Percentiles rank a stretch among this genome's conserved stretches.
Evolutionary conservation across 2,113 vertebrate species (phyloP).

Genomic region (Bufo bufo): DNA sequence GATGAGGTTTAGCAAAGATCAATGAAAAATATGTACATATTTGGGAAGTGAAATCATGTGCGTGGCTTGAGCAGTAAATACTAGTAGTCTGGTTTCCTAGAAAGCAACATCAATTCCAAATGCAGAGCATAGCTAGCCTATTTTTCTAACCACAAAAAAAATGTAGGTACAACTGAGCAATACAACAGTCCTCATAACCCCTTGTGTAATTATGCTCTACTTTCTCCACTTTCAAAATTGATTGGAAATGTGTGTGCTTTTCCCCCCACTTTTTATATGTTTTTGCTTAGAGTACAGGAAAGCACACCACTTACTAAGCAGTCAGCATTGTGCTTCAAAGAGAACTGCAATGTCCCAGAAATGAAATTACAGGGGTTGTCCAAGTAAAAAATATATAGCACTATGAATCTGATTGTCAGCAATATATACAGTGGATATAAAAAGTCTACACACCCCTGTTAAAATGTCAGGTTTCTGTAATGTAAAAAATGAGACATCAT

Average conservation of each 20-base stretch:
- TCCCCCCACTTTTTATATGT: not conserved
- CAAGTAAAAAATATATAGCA: too few relatives aligned
- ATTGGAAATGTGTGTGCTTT: not conserved
- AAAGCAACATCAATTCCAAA: not conserved
- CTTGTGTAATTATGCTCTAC: not conserved
- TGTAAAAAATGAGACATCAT: too few relatives aligned
- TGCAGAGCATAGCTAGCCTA: not conserved
- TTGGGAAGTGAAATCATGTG: conserved; percentile 10
- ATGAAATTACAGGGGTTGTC: not conserved
- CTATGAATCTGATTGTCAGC: too few relatives aligned
- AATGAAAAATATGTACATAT: conserved; percentile 30
- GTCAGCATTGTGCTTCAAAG: not conserved
- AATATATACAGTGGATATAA: too few relatives aligned
- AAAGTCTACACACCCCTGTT: too few relatives aligned
- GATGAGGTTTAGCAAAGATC: conserved; percentile 5
- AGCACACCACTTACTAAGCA: not conserved
- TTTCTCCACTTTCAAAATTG: not conserved
- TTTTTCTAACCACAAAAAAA: not conserved
- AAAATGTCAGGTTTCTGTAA: too few relatives aligned
- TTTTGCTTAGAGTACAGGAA: not conserved
- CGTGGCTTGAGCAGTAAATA: not conserved
- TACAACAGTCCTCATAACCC: not conserved
- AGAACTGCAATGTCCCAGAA: not conserved
- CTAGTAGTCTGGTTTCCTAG: not conserved
- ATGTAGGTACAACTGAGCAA: not conserved